A percentile compares a stretch with the other conserved stretches of the same genome.
These are phyloP conservation scores for Macroteleia sp. DNA, from an alignment of 2,888 invertebrate species.

Conservation along the genomic window DNA sequence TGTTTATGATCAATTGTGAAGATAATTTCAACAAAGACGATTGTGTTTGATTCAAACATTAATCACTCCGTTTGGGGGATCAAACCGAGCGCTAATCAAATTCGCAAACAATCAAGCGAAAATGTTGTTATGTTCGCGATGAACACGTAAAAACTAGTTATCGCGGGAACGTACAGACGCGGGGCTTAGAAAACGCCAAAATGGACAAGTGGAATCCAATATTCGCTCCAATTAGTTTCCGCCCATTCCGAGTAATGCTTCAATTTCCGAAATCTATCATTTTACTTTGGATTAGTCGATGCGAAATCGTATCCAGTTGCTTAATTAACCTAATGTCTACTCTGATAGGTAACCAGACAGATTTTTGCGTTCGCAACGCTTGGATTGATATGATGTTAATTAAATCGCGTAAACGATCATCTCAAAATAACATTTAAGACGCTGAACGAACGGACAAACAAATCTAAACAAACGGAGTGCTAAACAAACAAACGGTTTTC, in stretches of 20 bases:
- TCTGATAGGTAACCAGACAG: constrained; percentile 46
- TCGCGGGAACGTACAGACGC: background rate
- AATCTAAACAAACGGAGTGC: background rate
- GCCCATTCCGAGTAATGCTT: constrained; percentile 60
- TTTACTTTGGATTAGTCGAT: constrained; percentile 65
- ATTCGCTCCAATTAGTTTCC: constrained; percentile 59
- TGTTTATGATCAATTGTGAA: constrained; percentile 5
- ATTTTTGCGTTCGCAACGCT: constrained; percentile 38
- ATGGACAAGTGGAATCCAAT: constrained; percentile 60
- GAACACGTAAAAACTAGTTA: constrained; percentile 32
- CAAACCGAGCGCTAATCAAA: constrained; percentile 19
- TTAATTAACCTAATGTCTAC: constrained; percentile 59
- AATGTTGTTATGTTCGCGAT: constrained; percentile 9
- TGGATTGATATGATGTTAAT: constrained; percentile 28
- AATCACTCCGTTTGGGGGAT: constrained; percentile 1
- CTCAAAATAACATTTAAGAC: constrained; percentile 21
- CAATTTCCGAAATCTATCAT: constrained; percentile 66
- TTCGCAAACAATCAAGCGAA: constrained; percentile 24
- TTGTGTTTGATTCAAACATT: constrained; percentile 15
- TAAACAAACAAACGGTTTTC: constrained; percentile 1
- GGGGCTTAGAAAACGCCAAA: constrained; percentile 33
- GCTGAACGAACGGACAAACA: background rate
- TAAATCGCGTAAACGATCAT: constrained; percentile 23
- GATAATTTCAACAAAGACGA: constrained; percentile 29
- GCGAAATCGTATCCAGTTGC: constrained; percentile 62